These are phyloP conservation scores for Morone saxatilis DNA, from an alignment of 2,113 vertebrate genomes.

Conservation along the genomic window DNA sequence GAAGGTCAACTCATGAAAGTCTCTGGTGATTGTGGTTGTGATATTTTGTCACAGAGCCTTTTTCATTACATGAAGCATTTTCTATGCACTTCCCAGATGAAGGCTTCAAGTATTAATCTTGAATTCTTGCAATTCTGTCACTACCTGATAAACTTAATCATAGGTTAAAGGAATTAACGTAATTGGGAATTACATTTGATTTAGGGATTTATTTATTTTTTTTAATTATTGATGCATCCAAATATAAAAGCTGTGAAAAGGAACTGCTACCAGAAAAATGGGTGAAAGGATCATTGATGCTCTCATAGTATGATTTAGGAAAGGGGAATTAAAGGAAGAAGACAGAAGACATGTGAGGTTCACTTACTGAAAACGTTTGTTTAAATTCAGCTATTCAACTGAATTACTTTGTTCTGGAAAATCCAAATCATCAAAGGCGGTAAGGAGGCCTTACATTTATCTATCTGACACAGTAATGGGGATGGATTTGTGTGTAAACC, in stretches of 20 bases:
- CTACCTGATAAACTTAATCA: neutral
- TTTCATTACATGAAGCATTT: conserved; percentile 3
- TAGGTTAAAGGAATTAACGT: too few relatives aligned
- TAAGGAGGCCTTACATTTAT: neutral
- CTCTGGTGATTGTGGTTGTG: conserved; percentile 30
- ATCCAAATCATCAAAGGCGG: conserved; percentile 30
- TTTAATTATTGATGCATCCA: neutral
- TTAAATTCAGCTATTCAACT: conserved; percentile 7
- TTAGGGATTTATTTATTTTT: neutral
- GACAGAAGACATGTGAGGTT: conserved; percentile 2
- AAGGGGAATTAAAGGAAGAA: neutral
- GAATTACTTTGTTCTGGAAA: conserved; percentile 3
- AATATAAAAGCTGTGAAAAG: neutral
- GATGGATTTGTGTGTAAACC: conserved; percentile 8
- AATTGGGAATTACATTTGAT: neutral
- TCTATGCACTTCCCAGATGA: conserved; percentile 1
- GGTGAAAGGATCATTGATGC: neutral
- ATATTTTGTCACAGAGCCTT: conserved; percentile 37
- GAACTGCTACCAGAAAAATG: neutral
- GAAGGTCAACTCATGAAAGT: conserved; percentile 59
- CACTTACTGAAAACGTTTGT: neutral
- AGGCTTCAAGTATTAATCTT: conserved; percentile 5
- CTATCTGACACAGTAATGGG: conserved; percentile 1
- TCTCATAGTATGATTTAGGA: neutral
- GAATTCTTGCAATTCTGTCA: conserved; percentile 15